These are phyloP conservation scores for Damaliscus lunatus DNA, from an alignment of 2,113 vertebrate species.

Conservation along the genomic window DNA sequence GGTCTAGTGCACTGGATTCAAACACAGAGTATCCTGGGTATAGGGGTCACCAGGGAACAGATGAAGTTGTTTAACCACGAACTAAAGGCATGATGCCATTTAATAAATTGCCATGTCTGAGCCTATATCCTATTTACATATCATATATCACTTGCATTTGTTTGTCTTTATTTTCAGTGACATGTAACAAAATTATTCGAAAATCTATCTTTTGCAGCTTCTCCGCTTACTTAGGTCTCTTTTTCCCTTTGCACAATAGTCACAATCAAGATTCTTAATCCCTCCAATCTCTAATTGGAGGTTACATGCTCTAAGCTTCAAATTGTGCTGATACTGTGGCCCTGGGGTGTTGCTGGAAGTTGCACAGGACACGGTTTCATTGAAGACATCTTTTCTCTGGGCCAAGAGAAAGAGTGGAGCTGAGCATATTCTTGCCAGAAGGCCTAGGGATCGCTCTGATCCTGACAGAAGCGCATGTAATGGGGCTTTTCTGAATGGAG, in stretches of 20 bases:
- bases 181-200: conserved; percentile 21
- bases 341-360: neutral
- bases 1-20: neutral
- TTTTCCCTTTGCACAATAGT: neutral
- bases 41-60: conserved; percentile 44
- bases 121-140: conserved; percentile 39
- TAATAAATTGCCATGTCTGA: conserved; percentile 32
- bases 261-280: conserved; percentile 14
- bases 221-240: neutral
- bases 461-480: neutral
- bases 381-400: neutral
- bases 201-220: conserved; percentile 21
- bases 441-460: neutral
- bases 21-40: neutral
- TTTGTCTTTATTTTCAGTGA: conserved; percentile 58
- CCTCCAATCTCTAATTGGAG: conserved; percentile 33
- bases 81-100: conserved; percentile 43
- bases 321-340: neutral
- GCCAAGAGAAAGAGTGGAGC: neutral
- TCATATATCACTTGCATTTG: conserved; percentile 34
- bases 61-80: conserved; percentile 51
- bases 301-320: conserved; percentile 11
- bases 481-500: neutral
- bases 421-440: neutral
- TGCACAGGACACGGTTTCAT: neutral